Evolutionary conservation across 2,797 vertebrate species (phyloP).

Genomic region (Alcedo quadribrachys): DNA sequence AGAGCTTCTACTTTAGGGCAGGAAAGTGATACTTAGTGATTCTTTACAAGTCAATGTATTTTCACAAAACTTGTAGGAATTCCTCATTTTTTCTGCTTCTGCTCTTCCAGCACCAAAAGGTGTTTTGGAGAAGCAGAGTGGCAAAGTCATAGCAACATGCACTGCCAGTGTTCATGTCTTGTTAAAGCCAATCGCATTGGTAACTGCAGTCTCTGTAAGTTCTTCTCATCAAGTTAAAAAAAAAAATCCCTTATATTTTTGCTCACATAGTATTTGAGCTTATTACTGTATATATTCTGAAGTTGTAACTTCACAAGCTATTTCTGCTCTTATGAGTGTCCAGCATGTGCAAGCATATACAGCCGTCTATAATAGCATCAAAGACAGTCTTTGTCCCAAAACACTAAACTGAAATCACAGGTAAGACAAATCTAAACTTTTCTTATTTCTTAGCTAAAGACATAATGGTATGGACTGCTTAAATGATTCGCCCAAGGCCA

Average conservation of each 20-base stretch:
- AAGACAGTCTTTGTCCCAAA: not conserved
- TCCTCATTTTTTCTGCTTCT: not conserved
- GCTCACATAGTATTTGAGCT: not conserved
- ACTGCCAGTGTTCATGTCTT: not conserved
- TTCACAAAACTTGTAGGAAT: not conserved
- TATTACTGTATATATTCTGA: conserved; percentile 47
- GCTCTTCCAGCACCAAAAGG: not conserved
- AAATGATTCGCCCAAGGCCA: not conserved
- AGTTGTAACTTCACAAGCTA: not conserved
- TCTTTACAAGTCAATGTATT: not conserved
- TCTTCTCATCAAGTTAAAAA: not conserved
- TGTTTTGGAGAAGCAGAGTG: not conserved
- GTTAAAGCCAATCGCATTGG: not conserved
- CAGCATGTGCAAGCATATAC: not conserved
- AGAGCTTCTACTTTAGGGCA: not conserved
- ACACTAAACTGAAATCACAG: not conserved
- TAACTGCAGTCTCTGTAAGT: not conserved
- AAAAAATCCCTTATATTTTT: not conserved
- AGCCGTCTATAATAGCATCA: not conserved
- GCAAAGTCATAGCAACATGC: not conserved
- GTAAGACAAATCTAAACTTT: not conserved
- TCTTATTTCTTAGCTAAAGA: not conserved
- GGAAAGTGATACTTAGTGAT: not conserved
- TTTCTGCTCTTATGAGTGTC: not conserved
- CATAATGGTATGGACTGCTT: not conserved